Evolutionary conservation across 2,888 invertebrate species (phyloP), one percentile per base, ranked within the genome.

Genomic region (Drepana falcataria): DNA sequence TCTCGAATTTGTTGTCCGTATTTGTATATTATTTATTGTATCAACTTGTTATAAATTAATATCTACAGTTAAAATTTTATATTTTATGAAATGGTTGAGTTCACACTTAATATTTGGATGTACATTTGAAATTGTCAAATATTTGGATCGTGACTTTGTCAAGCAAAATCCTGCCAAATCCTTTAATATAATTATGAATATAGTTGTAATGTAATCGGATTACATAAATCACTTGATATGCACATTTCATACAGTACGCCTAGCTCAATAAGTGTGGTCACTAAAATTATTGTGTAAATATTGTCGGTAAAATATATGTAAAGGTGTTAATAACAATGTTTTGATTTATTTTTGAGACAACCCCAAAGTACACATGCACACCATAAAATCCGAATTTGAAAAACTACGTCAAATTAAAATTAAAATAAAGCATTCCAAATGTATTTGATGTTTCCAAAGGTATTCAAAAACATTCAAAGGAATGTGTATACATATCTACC

Each of bases 221-320:
- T 87, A 87, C 87, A 88, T 84, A 77, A 64, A 75, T 75, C 75
- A 80, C 75, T 85, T 83, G 76, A 84, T 88, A 91, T 90, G 90
- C 91, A 85, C 87, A 4, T 37, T 89, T 90, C 88, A 84, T 87
- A 87, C 83, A 77, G 82, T 85, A 87, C 74, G 85, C 83, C 83
- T 91, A 91, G 89, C 87, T 89, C 87, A 87, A 85, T 90, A 90
- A 89, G 87, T 90, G 87, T 88, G 86, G 87, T 88, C 89, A 91
- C 89, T 85, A 78, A 84, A 86, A 82, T 77, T 79, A 85, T 84
- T 86, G 80, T 91, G 91, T 91, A 91, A 88, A 91, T 91, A 91
- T 87, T 85, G 79, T 87, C 87, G 83, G 84, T 90, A 87, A 90
- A 87, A 88, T 90, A 90, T 83, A 89, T 89, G 88, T 89, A 87